Base-by-base conservation (phyloP, 2,888 invertebrate genomes). In the Euphydryas editha region DNA sequence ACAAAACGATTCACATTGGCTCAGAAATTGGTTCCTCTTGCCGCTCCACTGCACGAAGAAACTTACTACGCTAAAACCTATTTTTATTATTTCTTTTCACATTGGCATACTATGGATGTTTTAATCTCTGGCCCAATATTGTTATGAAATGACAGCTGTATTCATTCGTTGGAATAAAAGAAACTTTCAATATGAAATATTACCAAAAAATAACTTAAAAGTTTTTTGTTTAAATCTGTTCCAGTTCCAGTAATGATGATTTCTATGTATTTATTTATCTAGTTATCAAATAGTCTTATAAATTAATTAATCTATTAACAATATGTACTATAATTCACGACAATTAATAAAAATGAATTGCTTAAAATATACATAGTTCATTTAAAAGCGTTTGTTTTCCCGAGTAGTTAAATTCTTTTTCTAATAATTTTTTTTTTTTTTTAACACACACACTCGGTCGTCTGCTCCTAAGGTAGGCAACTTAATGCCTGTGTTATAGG, bases 1-100 rank as follows among this genome's bases (percentile, higher is more conserved):
- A 92, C 90, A 90, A 92, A 92, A 92, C 85, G 91, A 82, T 88
- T 86, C 85, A 84, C 86, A 89, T 88, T 88, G 91, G 88, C 88
- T 84, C 90, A 87, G 90, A 92, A 90, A 91, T 92, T 92, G 92
- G 90, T 92, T 90, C 86, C 82, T 84, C 85, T 85, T 81, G 81
- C 81, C 89, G 89, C 88, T 91, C 80, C 83, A 83, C 81, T 88
- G 90, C 84, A 82, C 87, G 87, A 82, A 82, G 83, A 86, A 90
- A 90, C 84, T 90, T 87, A 86, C 86, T 86, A 80, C 85, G 87
- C 80, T 85, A 82, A 85, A 88, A 87, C 84, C 84, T 86, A 90
- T 88, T 91, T 90, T 90, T 90, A 88, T 89, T 89, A 89, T 92
- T 89, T 85, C 79, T 78, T 82, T 85, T 80, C 76, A 78, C 79